These are phyloP conservation scores for Gallinago jamesoni DNA, from an alignment of 2,113 vertebrate species.

Conservation along the genomic window DNA sequence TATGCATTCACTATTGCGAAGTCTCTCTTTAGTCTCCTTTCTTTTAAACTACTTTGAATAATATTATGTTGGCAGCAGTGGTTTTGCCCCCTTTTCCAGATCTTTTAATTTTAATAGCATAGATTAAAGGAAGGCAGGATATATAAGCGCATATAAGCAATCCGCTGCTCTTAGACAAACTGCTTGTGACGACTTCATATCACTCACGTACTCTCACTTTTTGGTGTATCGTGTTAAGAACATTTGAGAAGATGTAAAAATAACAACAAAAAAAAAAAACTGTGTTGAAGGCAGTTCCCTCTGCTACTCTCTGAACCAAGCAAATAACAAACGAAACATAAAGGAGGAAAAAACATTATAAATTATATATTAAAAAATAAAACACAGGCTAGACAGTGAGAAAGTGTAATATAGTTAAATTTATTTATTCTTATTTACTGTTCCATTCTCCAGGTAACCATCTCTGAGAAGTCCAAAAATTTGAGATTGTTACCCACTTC, in stretches of 20 bases:
- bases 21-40: not conserved
- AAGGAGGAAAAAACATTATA: not conserved
- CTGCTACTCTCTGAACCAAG: not conserved
- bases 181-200: not conserved
- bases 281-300: not conserved
- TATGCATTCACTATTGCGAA: not conserved
- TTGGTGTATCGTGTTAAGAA: not conserved
- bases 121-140: not conserved
- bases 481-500: not conserved
- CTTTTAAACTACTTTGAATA: not conserved
- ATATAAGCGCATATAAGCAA: not conserved
- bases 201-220: not conserved
- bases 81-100: not conserved
- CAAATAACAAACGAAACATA: not conserved
- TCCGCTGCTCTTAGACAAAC: not conserved
- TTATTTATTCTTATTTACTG: constrained; percentile 22
- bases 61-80: not conserved
- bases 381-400: not conserved
- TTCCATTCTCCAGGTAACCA: not conserved
- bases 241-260: not conserved
- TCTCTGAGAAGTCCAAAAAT: not conserved
- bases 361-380: not conserved
- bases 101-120: not conserved
- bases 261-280: too few relatives aligned
- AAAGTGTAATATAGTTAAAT: not conserved